phyloP scores from a whole-genome alignment of 2,797 vertebrate genomes.

The Apodemus agrarius region DNA sequence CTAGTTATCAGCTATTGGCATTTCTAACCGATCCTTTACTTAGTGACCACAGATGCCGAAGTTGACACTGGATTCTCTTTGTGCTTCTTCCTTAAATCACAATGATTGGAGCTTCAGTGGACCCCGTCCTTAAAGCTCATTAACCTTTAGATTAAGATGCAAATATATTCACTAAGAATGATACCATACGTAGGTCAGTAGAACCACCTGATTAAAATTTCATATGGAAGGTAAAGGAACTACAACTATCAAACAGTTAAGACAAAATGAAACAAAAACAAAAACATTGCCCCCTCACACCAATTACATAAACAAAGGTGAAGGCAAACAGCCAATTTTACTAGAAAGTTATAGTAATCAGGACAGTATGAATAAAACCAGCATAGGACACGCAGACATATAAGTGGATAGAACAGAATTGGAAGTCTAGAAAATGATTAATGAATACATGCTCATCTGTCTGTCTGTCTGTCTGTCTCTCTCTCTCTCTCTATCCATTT shows the following conservation, averaged over 20 bases:
- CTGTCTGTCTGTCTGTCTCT: too few relatives aligned
- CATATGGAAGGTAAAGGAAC: constrained; percentile 28
- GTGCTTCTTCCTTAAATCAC: constrained; percentile 8
- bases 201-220: constrained; percentile 13
- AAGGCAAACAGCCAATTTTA: background rate
- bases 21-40: background rate
- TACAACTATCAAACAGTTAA: constrained; percentile 21
- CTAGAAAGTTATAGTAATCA: constrained; percentile 12
- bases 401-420: background rate
- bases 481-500: too few relatives aligned
- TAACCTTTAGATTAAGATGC: constrained; percentile 28
- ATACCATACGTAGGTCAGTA: background rate
- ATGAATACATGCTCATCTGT: too few relatives aligned
- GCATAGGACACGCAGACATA: background rate
- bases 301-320: background rate
- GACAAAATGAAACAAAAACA: background rate
- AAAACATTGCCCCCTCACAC: background rate
- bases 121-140: background rate
- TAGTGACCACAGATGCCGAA: constrained; percentile 25
- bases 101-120: background rate
- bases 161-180: constrained; percentile 27
- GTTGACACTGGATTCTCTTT: constrained; percentile 1
- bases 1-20: background rate
- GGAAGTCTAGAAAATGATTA: background rate
- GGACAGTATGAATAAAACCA: background rate